Evolutionary conservation across 2,888 invertebrate species (phyloP), one percentile per base, ranked within the genome.

Genomic region (Caenorhabditis becei): DNA sequence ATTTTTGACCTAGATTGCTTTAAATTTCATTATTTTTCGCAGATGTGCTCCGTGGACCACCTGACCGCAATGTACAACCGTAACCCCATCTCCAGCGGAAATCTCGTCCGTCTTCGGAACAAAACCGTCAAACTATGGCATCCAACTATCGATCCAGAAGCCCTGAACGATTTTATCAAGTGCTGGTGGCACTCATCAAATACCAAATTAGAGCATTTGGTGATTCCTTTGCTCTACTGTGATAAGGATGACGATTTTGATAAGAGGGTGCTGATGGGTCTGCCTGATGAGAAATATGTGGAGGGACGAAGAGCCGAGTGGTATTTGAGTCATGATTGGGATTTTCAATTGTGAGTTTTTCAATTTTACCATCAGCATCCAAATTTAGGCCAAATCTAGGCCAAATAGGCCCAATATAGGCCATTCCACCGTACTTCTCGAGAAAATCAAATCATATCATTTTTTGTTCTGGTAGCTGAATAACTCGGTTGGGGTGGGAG

Each of bases 51-150:
- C 0, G 47, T 72, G 16, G 63, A 72, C 24, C 56, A 72, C 35
- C 47, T 72, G n/a, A 63, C 58, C 14, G 23, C 56, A 0, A 7
- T 44, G 5, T 72, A 65, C 58, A 14, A 49, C 32, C 23, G 35
- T 24, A 72, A 72, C 20, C 0, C 3, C n/a, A 49, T 72, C 4
- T 72, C 72, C 4, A 23, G 24, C 7, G 41, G 32, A 10, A 63
- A 72, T 20, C 14, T 72, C 1, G 10, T 63, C 18, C 63, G 63
- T 18, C 20, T 72, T 16, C n/a, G 65, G n/a, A 65, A 63, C 37
- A 26, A 63, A 44, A 65, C 72, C 2, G 65, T 72, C 63, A 72
- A 72, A 37, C 20, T 72, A 14, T 72, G 72, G 72, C n/a, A 23
- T 18, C 63, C 47, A 4, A 47, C 24, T 0, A 44, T 65, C 24